Base-by-base conservation (phyloP, 1,140 invertebrate genomes). In the Aphidius ervi region DNA sequence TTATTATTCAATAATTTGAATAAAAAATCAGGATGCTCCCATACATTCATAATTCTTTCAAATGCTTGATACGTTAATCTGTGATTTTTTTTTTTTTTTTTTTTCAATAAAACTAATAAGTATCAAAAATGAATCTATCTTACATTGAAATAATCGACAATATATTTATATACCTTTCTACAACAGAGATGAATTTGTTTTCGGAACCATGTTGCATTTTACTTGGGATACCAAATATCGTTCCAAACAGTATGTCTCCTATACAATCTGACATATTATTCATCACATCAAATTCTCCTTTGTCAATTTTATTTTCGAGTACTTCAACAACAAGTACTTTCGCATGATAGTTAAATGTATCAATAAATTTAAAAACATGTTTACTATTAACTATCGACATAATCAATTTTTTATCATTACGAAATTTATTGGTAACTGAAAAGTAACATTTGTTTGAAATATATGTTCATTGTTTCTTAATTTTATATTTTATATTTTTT, bases 231-330 rank as follows among this genome's bases (percentile, higher is more conserved):
- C 23, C 23, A 23, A 23, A 23, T 23, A 23, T 23, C 3, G 23
- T 23, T 23, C 72, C 47, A 62, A 62, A 56, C 70, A 73, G 52
- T 63, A 78, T 20, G 70, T 80, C 47, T 67, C 67, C 50, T 61
- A 64, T 42, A 74, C 72, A 43, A 74, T 64, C 42, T 65, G 39
- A 0, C 64, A 63, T 58, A 37, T 57, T 64, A 3, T 62, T 47
- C 46, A 74, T 75, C 37, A 78, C 70, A 58, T 79, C 59, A n/a
- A 74, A 71, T 46, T 68, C 57, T 46, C 65, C 57, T n/a, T 50
- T 61, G 39, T 59, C 64, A 0, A 63, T 54, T 50, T 63, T 55
- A 46, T 61, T 50, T 6, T 65, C 67, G 5, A 74, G 65, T 8
- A 54, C 9, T 48, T 66, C 53, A 47, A 46, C 59, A 49, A 52